phyloP scores from a whole-genome alignment of 2,888 invertebrate genomes.

The Noctua pronuba region DNA sequence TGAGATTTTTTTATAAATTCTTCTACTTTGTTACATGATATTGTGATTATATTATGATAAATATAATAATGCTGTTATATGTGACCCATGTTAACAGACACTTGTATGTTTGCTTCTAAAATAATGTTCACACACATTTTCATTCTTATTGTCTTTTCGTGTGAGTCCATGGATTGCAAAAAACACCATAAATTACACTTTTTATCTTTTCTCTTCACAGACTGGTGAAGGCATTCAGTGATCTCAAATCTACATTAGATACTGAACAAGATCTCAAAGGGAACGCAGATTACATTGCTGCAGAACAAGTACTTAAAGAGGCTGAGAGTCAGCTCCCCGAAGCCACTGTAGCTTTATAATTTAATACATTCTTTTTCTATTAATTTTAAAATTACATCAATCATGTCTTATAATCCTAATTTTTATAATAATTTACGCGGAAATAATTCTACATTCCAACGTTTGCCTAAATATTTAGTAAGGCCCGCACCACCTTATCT shows the following conservation, averaged over 20 bases:
- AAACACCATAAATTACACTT: background rate
- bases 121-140: background rate
- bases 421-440: slow-evolving; percentile 80
- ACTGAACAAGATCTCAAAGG: slow-evolving; percentile 95
- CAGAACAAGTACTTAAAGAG: slow-evolving; percentile 92
- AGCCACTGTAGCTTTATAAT: slow-evolving; percentile 72
- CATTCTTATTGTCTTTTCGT: background rate
- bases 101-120: background rate
- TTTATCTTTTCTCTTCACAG: slow-evolving; percentile 77
- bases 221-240: slow-evolving; percentile 93
- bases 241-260: slow-evolving; percentile 93
- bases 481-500: slow-evolving; percentile 57
- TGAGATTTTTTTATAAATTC: background rate
- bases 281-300: slow-evolving; percentile 92
- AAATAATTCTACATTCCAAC: slow-evolving; percentile 85
- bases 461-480: slow-evolving; percentile 69
- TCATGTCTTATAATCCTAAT: slow-evolving; percentile 85
- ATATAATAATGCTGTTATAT: background rate
- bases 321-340: slow-evolving; percentile 91
- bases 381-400: slow-evolving; percentile 76
- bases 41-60: background rate
- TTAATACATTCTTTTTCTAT: slow-evolving; percentile 69
- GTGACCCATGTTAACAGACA: background rate
- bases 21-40: background rate
- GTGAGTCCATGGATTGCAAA: background rate